These are phyloP conservation scores for Orchesellides sinensis DNA, from an alignment of 2,888 invertebrate species.

Conservation along the genomic window DNA sequence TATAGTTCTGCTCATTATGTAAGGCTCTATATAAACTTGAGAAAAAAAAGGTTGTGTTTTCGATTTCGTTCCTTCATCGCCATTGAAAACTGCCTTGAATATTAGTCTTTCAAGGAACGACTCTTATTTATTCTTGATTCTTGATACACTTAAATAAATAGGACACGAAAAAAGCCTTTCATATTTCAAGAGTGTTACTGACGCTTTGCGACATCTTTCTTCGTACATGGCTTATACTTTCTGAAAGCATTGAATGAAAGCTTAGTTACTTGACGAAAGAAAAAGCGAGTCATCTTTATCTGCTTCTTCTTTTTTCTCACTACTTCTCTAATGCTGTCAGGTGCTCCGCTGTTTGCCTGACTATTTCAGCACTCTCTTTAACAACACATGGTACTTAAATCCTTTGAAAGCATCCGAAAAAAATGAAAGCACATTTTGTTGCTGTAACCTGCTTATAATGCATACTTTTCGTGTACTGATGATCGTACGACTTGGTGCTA, in stretches of 20 bases:
- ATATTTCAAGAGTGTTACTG: too few relatives aligned
- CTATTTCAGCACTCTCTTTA: background rate
- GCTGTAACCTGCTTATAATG: background rate
- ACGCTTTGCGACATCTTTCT: too few relatives aligned
- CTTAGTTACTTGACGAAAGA: background rate
- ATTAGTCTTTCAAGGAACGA: too few relatives aligned
- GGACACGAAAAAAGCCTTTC: too few relatives aligned
- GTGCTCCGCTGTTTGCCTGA: constrained; percentile 25
- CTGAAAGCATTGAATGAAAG: too few relatives aligned
- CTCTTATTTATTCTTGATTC: too few relatives aligned
- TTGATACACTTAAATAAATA: too few relatives aligned
- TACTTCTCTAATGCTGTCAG: constrained; percentile 27
- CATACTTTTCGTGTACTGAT: background rate
- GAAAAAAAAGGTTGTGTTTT: too few relatives aligned
- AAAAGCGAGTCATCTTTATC: constrained; percentile 6
- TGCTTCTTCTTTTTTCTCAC: constrained; percentile 1
- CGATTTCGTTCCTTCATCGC: too few relatives aligned
- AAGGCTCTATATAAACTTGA: background rate
- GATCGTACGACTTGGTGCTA: background rate
- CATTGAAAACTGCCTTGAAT: background rate
- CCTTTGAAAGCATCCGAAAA: constrained; percentile 49
- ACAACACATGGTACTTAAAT: constrained; percentile 25
- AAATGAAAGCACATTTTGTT: background rate
- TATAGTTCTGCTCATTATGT: too few relatives aligned
- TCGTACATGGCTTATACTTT: too few relatives aligned